These are phyloP conservation scores for Mallotus villosus DNA, from an alignment of 2,797 vertebrate genomes.

Conservation along the genomic window DNA sequence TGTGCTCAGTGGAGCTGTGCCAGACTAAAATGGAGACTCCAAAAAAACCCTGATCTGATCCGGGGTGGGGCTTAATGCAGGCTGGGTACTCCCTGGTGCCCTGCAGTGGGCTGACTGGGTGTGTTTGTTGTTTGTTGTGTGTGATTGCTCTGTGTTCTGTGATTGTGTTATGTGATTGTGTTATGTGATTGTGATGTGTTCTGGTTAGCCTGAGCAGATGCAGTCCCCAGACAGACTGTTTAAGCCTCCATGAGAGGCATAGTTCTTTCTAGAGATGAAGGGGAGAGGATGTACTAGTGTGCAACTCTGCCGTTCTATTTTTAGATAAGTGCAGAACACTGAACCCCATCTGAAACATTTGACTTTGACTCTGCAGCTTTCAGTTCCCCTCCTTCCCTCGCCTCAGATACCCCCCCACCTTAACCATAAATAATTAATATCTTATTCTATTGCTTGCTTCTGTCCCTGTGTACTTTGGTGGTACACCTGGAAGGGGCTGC, in stretches of 20 bases:
- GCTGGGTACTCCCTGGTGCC: neutral
- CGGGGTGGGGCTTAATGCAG: conserved; percentile 41
- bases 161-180: conserved; percentile 19
- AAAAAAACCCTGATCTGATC: conserved; percentile 19
- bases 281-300: neutral
- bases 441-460: neutral
- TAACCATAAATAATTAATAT: conserved; percentile 53
- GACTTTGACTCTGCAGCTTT: neutral
- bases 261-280: neutral
- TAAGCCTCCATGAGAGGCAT: neutral
- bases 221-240: neutral
- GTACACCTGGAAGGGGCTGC: neutral
- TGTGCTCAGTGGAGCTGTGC: conserved; percentile 30
- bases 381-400: conserved; percentile 9
- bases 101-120: neutral
- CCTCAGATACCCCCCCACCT: conserved; percentile 39
- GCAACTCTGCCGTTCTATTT: conserved; percentile 14
- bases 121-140: neutral
- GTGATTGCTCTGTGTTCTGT: neutral
- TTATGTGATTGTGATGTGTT: conserved; percentile 12
- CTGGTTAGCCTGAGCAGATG: conserved; percentile 3
- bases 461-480: neutral
- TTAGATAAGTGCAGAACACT: conserved; percentile 1
- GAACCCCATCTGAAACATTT: conserved; percentile 12
- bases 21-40: conserved; percentile 49